These are phyloP conservation scores for Cordilura impudica DNA, from an alignment of 2,888 invertebrate genomes.

Conservation along the genomic window DNA sequence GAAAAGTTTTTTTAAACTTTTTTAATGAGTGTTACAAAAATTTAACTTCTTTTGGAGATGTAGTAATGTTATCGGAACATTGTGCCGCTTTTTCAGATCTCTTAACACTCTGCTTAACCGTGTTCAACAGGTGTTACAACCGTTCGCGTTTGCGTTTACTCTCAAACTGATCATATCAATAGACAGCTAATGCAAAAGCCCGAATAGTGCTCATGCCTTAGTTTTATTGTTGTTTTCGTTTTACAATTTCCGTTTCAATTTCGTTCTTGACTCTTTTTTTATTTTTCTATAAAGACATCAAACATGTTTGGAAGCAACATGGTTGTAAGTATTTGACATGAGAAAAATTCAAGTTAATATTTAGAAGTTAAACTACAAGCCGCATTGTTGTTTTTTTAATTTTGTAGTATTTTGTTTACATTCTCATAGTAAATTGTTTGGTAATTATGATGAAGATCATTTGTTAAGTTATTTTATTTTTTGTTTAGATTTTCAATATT, in stretches of 20 bases:
- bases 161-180: conserved; percentile 72
- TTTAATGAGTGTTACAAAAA: too few relatives aligned
- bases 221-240: conserved; percentile 26
- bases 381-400: conserved; percentile 22
- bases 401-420: conserved; percentile 34
- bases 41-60: neutral
- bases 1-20: too few relatives aligned
- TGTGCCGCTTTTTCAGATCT: neutral
- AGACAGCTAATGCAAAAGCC: conserved; percentile 41
- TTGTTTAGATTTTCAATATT: neutral
- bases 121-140: conserved; percentile 74
- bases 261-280: conserved; percentile 41
- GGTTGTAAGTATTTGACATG: conserved; percentile 14
- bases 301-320: conserved; percentile 49
- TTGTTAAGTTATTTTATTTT: conserved; percentile 40
- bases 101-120: conserved; percentile 14
- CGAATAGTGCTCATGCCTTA: conserved; percentile 35
- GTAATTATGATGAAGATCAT: conserved; percentile 58
- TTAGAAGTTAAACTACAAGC: too few relatives aligned
- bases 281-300: neutral
- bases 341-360: conserved; percentile 9
- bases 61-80: too few relatives aligned
- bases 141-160: conserved; percentile 76
- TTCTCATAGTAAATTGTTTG: conserved; percentile 45
- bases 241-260: conserved; percentile 61